Conservation (phyloP, 2,797 vertebrate species). For the Argentina silus region DNA sequence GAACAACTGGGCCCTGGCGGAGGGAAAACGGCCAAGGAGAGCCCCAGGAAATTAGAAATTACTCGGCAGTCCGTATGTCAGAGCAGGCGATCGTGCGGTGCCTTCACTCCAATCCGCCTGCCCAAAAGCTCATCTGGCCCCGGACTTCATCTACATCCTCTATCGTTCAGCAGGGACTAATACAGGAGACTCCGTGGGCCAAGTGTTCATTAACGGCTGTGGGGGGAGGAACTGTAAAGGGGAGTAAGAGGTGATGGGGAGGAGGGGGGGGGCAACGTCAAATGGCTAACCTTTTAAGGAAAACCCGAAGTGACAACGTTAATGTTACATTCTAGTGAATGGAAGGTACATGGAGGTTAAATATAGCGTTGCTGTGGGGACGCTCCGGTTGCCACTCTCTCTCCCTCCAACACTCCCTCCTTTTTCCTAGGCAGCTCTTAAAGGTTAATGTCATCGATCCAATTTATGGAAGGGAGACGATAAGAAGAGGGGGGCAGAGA, state of each 20-base stretch:
- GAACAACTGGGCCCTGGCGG: conserved; percentile 51
- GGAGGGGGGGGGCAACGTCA: too few species aligned
- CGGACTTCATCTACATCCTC: conserved; percentile 50
- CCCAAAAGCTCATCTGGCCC: conserved; percentile 8
- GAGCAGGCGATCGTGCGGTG: conserved; percentile 27
- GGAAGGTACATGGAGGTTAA: conserved; percentile 15
- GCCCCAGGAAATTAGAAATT: conserved; percentile 65
- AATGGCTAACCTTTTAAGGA: background rate
- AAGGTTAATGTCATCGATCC: conserved; percentile 53
- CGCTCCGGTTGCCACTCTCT: conserved; percentile 31
- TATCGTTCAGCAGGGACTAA: conserved; percentile 27
- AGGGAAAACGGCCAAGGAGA: conserved; percentile 55
- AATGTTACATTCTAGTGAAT: background rate
- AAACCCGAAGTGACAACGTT: background rate
- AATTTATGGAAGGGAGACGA: conserved; percentile 30
- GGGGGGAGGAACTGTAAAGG: background rate
- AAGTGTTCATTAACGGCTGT: background rate
- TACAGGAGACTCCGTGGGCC: background rate
- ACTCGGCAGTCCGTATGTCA: conserved; percentile 26
- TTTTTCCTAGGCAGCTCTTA: conserved; percentile 28
- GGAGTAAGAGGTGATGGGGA: background rate
- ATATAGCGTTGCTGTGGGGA: conserved; percentile 27
- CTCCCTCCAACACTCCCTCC: background rate
- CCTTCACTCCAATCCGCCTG: conserved; percentile 42
- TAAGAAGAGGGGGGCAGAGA: background rate